Evolutionary conservation across 2,113 vertebrate species (phyloP), one percentile per base, ranked within the genome.

Genomic region (Melanostigma gelatinosum): DNA sequence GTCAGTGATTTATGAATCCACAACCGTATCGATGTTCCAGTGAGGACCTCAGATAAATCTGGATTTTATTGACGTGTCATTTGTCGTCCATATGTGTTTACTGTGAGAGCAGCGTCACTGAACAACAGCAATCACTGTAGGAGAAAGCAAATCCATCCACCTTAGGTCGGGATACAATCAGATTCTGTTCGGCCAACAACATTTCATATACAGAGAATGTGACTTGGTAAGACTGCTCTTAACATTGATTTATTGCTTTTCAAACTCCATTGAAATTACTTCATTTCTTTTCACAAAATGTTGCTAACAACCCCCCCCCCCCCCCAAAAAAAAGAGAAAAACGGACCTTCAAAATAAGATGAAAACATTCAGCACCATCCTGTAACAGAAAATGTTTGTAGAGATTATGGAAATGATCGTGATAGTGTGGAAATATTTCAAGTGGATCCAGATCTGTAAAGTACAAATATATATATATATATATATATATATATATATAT

Each of bases 1-100:
- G 66, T 58, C 79, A 12, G 40, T 61, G 42, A 57, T 64, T 29
- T 55, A 74, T 62, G 55, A 62, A 54, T 62, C 24, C 36, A 63
- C 18, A 22, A 57, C 52, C 10, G 8, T 32, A 83, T 66, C 5
- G 34, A 34, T 29, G 7, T 82, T 55, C 27, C 20, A 55, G 46
- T 46, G 48, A 69, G 15, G 46, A 68, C 15, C 10, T 61, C 61
- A n/a, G 52, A 42, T 66, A 13, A 58, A 66, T 77, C 34, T 36
- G 61, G 61, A 72, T 70, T 48, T 60, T 38, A 52, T 20, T 66
- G 38, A 65, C 5, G 66, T 22, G 40, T 34, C 32, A 40, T 65
- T 77, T 72, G 61, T 77, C 9, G 1, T 58, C 58, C 34, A 11
- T 27, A 22, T 32, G 16, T 29, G 44, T 75, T 55, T 32, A 22